These are phyloP conservation scores for Neolamprologus sp. DNA, from an alignment of 2,113 vertebrate species.

Conservation along the genomic window DNA sequence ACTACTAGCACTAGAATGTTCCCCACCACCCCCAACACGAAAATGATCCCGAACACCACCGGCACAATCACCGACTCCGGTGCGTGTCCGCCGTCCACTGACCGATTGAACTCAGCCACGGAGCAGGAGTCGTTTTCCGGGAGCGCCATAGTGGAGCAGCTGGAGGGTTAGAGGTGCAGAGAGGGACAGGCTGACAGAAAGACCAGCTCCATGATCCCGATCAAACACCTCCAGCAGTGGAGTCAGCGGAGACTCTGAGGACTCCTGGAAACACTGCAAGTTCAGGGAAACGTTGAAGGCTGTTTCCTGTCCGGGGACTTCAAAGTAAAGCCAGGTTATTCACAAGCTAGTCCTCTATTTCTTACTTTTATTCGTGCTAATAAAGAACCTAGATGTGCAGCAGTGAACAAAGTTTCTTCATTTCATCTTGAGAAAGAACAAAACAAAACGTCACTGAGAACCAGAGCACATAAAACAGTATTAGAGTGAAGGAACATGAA, in stretches of 20 bases:
- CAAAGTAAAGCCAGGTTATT: not conserved
- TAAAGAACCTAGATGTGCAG: accelerated
- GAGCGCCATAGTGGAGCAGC: conserved; percentile 34
- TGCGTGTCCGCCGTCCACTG: not conserved
- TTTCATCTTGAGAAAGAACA: not conserved
- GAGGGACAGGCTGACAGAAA: not conserved
- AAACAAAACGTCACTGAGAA: not conserved
- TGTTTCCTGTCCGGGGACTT: not conserved
- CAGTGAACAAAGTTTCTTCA: not conserved
- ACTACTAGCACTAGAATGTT: conserved; percentile 78
- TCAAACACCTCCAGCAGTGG: not conserved
- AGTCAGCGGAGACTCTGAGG: not conserved
- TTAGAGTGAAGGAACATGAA: not conserved
- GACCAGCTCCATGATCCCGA: not conserved
- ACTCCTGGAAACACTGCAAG: not conserved
- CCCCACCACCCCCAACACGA: conserved; percentile 76
- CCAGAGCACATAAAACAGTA: not conserved
- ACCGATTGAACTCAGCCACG: conserved; percentile 29
- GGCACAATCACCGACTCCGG: conserved; percentile 75
- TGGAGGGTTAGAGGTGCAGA: not conserved
- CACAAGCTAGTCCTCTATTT: not conserved
- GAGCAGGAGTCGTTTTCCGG: conserved; percentile 45
- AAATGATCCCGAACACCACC: conserved; percentile 78
- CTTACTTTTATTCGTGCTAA: not conserved
- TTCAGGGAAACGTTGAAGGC: accelerated